phyloP scores from a whole-genome alignment of 2,797 vertebrate genomes.

The Glyptemys insculpta region DNA sequence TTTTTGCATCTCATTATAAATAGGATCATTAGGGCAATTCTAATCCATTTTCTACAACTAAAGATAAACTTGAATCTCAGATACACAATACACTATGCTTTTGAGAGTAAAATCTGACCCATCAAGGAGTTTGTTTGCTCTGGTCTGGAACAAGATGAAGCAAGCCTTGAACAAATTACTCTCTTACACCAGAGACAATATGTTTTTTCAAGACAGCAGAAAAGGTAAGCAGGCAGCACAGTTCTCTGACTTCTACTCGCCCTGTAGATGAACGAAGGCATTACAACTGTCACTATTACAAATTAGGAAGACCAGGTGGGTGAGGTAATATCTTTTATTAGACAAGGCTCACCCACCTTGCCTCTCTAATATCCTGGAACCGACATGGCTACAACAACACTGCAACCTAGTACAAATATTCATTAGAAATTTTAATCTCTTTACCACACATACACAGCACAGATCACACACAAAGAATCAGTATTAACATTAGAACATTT shows the following conservation, averaged over 20 bases:
- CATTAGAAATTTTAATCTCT: rapidly evolving
- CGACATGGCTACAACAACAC: background rate
- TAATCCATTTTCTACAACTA: background rate
- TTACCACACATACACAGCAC: background rate
- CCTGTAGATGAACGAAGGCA: background rate
- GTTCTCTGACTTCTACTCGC: background rate
- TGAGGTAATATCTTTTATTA: no score
- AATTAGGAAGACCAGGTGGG: no score
- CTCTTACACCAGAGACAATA: background rate
- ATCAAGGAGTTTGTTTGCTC: rapidly evolving
- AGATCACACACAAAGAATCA: background rate
- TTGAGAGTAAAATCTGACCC: background rate
- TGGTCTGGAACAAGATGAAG: rapidly evolving
- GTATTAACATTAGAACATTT: background rate
- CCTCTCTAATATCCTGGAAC: no score
- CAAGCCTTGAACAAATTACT: background rate
- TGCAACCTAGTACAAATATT: rapidly evolving
- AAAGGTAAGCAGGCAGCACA: background rate
- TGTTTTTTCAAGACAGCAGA: background rate
- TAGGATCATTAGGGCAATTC: background rate
- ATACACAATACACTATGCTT: background rate
- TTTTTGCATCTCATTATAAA: background rate
- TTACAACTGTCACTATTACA: background rate
- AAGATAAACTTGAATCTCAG: background rate
- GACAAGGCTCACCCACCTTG: no score